Evolutionary conservation across 2,113 vertebrate species (phyloP).

Genomic region (Argyrosomus japonicus): DNA sequence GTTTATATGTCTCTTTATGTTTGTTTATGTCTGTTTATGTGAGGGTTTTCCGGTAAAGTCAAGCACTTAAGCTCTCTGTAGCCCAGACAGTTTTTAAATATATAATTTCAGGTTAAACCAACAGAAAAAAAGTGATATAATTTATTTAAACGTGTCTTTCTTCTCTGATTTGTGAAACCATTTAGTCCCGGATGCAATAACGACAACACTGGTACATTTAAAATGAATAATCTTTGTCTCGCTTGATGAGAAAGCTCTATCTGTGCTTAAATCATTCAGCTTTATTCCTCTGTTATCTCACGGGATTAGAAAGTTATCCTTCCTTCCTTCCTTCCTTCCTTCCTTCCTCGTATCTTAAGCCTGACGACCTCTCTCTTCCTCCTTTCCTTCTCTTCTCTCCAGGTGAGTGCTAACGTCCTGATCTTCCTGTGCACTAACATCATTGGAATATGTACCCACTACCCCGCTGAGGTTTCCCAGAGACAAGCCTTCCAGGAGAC

Average conservation of each 20-base stretch:
- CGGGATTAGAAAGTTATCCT: not conserved
- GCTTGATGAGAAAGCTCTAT: not conserved
- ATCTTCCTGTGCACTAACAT: conserved; percentile 97
- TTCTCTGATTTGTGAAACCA: not conserved
- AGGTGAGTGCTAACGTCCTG: conserved; percentile 94
- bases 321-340: not conserved
- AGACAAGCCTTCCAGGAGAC: conserved; percentile 98
- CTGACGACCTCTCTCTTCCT: not conserved
- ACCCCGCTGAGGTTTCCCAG: conserved; percentile 96
- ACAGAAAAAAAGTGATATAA: not conserved
- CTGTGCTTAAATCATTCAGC: not conserved
- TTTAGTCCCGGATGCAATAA: not conserved
- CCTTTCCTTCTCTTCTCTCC: conserved; percentile 9
- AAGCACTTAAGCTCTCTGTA: not conserved
- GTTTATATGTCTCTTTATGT: not conserved
- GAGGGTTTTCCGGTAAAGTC: not conserved
- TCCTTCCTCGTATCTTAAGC: not conserved
- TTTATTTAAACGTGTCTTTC: not conserved
- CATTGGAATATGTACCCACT: conserved; percentile 97
- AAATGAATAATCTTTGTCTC: not conserved
- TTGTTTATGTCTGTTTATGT: not conserved
- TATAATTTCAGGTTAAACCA: conserved; percentile 1
- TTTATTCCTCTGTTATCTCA: not conserved
- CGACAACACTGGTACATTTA: not conserved
- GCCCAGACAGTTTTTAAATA: not conserved